phyloP scores from a whole-genome alignment of 2,113 vertebrate genomes.

The Leptodactylus fuscus region DNA sequence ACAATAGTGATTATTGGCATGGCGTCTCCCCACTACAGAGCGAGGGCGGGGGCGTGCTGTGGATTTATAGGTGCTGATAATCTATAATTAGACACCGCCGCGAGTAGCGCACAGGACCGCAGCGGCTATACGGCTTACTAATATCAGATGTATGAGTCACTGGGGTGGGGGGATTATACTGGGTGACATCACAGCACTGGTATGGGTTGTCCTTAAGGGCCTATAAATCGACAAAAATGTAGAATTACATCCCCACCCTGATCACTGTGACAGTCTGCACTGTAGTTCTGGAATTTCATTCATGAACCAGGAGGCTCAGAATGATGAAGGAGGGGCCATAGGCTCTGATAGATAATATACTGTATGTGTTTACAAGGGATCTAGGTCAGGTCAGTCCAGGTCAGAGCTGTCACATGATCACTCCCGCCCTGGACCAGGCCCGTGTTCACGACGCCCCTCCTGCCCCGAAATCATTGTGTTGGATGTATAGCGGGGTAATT shows the following conservation, averaged over 20 bases:
- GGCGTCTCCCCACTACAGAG: too few species aligned
- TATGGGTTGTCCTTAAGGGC: too few species aligned
- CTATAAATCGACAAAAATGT: not conserved
- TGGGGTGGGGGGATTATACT: not conserved
- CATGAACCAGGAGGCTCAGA: not conserved
- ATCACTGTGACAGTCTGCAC: not conserved
- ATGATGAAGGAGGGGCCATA: not conserved
- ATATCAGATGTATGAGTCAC: not conserved
- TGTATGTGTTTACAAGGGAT: too few species aligned
- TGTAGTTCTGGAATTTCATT: not conserved
- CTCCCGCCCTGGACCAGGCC: too few species aligned
- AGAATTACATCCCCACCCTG: not conserved
- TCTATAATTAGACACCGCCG: not conserved
- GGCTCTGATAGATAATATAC: too few species aligned
- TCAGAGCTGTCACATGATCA: too few species aligned
- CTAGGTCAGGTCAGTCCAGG: too few species aligned
- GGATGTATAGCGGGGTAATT: conserved; percentile 17
- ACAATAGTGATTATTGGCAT: too few species aligned
- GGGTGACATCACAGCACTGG: too few species aligned
- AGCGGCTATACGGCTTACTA: not conserved
- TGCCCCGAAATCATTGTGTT: not conserved
- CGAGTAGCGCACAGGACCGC: not conserved
- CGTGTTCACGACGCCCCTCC: not conserved
- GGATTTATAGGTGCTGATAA: not conserved
- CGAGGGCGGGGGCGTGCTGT: too few species aligned